These are phyloP conservation scores for Brenthis ino DNA, from an alignment of 2,888 invertebrate species.

Conservation along the genomic window DNA sequence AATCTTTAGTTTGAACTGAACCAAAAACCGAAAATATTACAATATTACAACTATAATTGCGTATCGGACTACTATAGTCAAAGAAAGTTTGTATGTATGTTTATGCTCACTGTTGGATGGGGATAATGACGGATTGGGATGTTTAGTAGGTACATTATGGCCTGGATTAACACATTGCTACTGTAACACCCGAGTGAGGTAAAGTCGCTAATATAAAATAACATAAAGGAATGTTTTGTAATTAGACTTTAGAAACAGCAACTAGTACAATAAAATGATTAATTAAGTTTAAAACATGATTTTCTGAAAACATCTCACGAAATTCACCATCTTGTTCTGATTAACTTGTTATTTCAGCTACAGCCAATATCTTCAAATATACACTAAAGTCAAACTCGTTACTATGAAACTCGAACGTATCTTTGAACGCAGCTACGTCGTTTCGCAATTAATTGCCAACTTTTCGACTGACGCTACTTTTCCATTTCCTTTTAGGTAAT, in stretches of 20 bases:
- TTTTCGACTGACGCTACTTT: constrained; percentile 48
- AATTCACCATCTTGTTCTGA: not conserved
- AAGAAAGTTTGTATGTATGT: too few species aligned
- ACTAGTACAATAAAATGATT: not conserved
- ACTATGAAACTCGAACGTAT: constrained; percentile 6
- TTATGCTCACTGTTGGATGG: too few species aligned
- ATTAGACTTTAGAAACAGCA: not conserved
- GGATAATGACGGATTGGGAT: too few species aligned
- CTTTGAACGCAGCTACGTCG: constrained; percentile 22
- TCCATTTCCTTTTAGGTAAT: constrained; percentile 49
- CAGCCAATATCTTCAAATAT: constrained; percentile 4
- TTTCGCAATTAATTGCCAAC: constrained; percentile 49
- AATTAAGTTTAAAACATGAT: not conserved
- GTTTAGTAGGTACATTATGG: too few species aligned
- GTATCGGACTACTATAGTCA: too few species aligned
- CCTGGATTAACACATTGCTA: too few species aligned
- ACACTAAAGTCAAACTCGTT: constrained; percentile 12
- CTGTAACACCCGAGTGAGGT: too few species aligned
- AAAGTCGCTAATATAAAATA: too few species aligned
- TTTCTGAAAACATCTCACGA: not conserved
- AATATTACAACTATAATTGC: too few species aligned
- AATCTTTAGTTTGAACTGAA: too few species aligned
- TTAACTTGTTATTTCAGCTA: not conserved
- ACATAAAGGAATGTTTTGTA: too few species aligned
- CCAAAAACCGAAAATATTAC: too few species aligned